These are phyloP conservation scores for Charadrius vociferus DNA, from an alignment of 2,113 vertebrate species.

Conservation along the genomic window DNA sequence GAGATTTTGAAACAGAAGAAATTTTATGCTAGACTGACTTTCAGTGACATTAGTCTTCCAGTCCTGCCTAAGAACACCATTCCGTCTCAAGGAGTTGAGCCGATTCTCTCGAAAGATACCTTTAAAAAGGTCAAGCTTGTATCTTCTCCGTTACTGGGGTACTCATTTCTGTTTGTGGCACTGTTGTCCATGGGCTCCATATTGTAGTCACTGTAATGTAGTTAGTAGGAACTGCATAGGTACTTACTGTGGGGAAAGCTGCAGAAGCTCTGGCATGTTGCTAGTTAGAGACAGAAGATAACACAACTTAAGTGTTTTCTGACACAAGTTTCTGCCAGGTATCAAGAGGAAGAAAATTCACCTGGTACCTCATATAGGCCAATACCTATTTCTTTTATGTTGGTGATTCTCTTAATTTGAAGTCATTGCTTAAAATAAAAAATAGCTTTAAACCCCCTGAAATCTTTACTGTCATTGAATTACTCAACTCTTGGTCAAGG, in stretches of 20 bases:
- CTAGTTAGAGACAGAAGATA: not conserved
- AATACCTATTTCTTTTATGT: not conserved
- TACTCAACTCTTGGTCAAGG: not conserved
- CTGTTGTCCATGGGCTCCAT: not conserved
- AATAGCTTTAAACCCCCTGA: not conserved
- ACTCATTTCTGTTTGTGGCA: not conserved
- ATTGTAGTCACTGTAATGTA: not conserved
- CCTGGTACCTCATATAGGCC: not conserved
- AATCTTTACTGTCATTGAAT: not conserved
- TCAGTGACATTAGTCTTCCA: not conserved
- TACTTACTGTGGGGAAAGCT: not conserved
- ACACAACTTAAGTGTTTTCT: accelerated
- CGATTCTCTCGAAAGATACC: not conserved
- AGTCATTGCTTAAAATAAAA: not conserved
- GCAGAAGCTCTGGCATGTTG: not conserved
- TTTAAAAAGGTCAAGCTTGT: not conserved
- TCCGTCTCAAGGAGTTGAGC: not conserved
- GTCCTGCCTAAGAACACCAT: not conserved
- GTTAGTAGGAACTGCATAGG: not conserved
- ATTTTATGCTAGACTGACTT: not conserved
- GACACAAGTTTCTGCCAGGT: not conserved
- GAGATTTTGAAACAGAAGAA: not conserved
- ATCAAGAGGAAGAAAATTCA: not conserved
- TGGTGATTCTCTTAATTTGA: not conserved
- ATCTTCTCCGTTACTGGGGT: not conserved